Percentiles rank a stretch among this genome's conserved stretches.
Evolutionary conservation across 2,113 vertebrate species (phyloP).

Genomic region (Oreochromis aureus): DNA sequence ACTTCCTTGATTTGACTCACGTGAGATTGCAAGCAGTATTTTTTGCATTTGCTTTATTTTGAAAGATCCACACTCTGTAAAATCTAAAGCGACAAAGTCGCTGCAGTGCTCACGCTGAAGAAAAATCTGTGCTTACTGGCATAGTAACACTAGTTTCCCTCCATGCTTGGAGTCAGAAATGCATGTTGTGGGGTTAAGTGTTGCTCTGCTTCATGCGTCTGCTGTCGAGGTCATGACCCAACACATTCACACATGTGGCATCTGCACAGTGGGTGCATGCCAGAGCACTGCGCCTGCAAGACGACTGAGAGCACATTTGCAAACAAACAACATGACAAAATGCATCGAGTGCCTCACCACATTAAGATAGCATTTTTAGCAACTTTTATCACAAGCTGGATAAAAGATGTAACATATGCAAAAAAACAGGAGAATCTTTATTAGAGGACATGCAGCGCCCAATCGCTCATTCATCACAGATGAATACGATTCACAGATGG

Average conservation of each 20-base stretch:
- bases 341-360: neutral
- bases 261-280: constrained; percentile 14
- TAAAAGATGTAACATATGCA: neutral
- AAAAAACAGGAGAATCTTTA: neutral
- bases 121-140: neutral
- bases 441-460: constrained; percentile 28
- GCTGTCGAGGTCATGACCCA: constrained; percentile 11
- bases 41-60: neutral
- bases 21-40: neutral
- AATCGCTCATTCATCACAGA: constrained; percentile 37
- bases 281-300: neutral
- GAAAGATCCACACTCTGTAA: neutral
- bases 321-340: neutral
- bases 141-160: neutral
- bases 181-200: neutral
- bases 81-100: neutral
- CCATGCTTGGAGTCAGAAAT: neutral
- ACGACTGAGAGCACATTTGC: neutral
- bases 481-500: constrained; percentile 67
- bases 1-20: neutral
- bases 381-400: neutral
- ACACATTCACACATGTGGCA: constrained; percentile 24
- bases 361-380: neutral
- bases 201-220: neutral
- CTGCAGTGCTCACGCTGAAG: neutral